Evolutionary conservation across 2,113 vertebrate genomes (phyloP), one percentile per base, ranked within the genome.

Genomic region (Cyanoliseus patagonus): DNA sequence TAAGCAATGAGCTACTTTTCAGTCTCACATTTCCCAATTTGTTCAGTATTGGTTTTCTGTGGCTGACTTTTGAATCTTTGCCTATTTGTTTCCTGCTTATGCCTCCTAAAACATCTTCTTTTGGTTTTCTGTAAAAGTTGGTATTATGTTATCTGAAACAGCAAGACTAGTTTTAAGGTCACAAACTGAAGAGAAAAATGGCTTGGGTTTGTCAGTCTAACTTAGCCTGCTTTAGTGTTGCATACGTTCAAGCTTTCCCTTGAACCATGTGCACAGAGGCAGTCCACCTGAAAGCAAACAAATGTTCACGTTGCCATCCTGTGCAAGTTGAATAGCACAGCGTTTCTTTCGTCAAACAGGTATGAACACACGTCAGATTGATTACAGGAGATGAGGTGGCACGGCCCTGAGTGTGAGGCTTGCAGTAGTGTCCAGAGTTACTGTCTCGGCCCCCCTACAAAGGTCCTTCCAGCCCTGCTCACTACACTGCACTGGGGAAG

Each of bases 361-460:
- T 31, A 9, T 1, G 10, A 53, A 20, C 30, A 1, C 9, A 10
- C 0, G 1, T 49, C 61, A 28, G 1, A 23, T 27, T 13, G 19
- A 37, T 53, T 18, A 13, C 1, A 2, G n/a, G 39, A 47, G 39
- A 33, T 46, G 35, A 67, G 12, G 22, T 47, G 73, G 8, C 2
- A 0, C 16, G 39, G n/a, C 52, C 59, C 12, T 4, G 57, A 46
- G 57, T 7, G 1, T 10, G 9, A 59, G 35, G 35, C 35, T 69
- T 4, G 12, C 39, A 13, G 12, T 33, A 9, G 19, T 6, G 22
- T 17, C 63, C 42, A 6, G 39, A 30, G 5, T 23, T 28, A 47
- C 8, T 2, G 1, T 42, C 39, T 53, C 3, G 2, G 33, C 51
- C 30, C 25, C 0, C 4, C 19, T 6, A 1, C 46, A 25, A 10